Conservation (phyloP, 2,797 vertebrate species). For the Cygnus olor region DNA sequence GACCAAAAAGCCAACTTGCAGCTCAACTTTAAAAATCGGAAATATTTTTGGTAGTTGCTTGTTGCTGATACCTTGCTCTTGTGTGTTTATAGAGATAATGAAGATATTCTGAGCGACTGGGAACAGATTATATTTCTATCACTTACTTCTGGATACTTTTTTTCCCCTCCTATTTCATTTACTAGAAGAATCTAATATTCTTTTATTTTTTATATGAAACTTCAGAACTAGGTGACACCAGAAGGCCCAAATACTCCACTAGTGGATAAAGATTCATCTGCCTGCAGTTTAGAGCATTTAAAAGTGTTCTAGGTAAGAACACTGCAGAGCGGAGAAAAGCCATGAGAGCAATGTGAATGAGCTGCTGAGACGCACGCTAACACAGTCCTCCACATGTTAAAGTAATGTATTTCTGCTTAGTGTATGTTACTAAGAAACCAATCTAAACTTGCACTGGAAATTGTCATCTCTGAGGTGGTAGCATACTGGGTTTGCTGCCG, state of each 20-base stretch:
- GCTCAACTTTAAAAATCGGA: accelerated
- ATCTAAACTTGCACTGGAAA: neutral
- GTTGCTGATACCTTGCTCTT: accelerated
- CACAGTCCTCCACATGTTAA: accelerated
- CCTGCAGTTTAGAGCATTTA: neutral
- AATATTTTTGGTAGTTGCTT: accelerated
- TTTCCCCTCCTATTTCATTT: neutral
- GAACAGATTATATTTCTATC: accelerated
- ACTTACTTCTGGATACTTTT: neutral
- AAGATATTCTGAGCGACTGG: accelerated
- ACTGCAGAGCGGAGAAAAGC: neutral
- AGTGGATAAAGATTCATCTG: neutral
- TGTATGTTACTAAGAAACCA: neutral
- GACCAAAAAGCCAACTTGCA: neutral
- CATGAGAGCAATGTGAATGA: neutral
- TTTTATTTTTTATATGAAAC: neutral
- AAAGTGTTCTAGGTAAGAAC: neutral
- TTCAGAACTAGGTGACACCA: neutral
- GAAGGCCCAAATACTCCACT: neutral
- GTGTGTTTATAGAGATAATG: accelerated
- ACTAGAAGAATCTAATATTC: too few species aligned
- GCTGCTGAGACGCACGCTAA: neutral
- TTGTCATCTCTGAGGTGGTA: neutral
- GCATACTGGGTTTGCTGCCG: neutral
- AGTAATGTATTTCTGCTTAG: neutral